Evolutionary conservation across 2,113 vertebrate species (phyloP).

Genomic region (Psilopogon haemacephalus): DNA sequence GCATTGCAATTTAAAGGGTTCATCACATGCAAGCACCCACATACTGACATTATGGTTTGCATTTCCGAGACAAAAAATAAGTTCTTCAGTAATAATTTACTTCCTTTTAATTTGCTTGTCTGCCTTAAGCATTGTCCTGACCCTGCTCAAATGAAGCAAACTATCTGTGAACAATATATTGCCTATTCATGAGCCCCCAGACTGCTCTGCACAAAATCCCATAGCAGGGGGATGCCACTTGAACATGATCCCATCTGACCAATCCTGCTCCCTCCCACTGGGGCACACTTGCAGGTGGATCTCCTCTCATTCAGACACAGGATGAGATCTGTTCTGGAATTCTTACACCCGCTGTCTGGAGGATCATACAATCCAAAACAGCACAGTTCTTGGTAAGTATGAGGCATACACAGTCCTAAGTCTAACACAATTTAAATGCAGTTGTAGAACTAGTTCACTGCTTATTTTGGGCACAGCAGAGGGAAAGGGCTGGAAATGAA

Average conservation of each 20-base stretch:
- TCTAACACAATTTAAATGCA: not conserved
- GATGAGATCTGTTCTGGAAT: not conserved
- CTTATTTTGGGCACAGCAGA: constrained; percentile 14
- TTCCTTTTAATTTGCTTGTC: not conserved
- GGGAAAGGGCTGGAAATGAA: not conserved
- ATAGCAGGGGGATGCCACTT: not conserved
- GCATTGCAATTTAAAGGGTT: not conserved
- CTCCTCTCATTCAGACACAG: not conserved
- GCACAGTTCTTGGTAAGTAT: accelerated
- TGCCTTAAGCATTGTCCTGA: not conserved
- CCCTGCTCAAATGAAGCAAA: not conserved
- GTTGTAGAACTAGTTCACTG: not conserved
- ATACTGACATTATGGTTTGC: accelerated
- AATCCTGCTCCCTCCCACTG: not conserved
- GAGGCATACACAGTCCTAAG: not conserved
- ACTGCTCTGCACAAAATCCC: not conserved
- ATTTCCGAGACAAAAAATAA: not conserved
- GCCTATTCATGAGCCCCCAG: not conserved
- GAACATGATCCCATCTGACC: accelerated
- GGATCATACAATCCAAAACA: not conserved
- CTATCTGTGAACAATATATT: not conserved
- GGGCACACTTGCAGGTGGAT: accelerated
- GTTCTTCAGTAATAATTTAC: not conserved
- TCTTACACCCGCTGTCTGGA: accelerated
- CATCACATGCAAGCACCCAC: not conserved